Evolutionary conservation across 2,113 vertebrate species (phyloP).

Genomic region (Morone saxatilis): DNA sequence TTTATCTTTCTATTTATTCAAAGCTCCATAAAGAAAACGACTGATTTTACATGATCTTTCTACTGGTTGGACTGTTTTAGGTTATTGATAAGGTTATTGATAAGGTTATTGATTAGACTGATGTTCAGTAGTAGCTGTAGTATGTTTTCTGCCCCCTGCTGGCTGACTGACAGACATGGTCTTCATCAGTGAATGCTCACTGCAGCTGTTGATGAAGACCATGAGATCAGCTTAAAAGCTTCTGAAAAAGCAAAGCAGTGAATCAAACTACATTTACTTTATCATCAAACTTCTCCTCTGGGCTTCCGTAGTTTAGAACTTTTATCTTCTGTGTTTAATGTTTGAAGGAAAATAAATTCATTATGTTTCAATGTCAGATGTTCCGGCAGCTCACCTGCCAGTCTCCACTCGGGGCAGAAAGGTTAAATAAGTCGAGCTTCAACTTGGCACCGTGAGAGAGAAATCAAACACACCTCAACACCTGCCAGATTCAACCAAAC

Average conservation of each 20-base stretch:
- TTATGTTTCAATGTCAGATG: background rate
- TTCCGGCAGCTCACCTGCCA: constrained; percentile 3
- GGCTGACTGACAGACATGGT: background rate
- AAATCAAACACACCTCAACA: constrained; percentile 4
- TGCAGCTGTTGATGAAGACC: background rate
- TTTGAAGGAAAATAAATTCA: too few species aligned
- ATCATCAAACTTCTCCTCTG: background rate
- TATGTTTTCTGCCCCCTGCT: constrained; percentile 3
- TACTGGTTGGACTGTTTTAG: too few species aligned
- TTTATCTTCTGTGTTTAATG: too few species aligned
- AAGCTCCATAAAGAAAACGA: too few species aligned
- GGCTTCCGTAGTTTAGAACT: background rate
- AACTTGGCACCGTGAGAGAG: background rate
- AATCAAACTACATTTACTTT: too few species aligned
- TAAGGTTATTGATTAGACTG: too few species aligned
- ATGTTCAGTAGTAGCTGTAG: too few species aligned
- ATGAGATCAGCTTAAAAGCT: background rate
- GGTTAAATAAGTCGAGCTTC: background rate
- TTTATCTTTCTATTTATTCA: too few species aligned
- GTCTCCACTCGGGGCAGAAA: background rate
- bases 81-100: too few species aligned
- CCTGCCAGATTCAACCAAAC: background rate
- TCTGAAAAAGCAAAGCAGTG: background rate
- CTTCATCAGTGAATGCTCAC: background rate
- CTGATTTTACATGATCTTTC: too few species aligned